Evolutionary conservation across 1,140 invertebrate genomes (phyloP), one percentile per base, ranked within the genome.

Genomic region (Metopolophium dirhodum): DNA sequence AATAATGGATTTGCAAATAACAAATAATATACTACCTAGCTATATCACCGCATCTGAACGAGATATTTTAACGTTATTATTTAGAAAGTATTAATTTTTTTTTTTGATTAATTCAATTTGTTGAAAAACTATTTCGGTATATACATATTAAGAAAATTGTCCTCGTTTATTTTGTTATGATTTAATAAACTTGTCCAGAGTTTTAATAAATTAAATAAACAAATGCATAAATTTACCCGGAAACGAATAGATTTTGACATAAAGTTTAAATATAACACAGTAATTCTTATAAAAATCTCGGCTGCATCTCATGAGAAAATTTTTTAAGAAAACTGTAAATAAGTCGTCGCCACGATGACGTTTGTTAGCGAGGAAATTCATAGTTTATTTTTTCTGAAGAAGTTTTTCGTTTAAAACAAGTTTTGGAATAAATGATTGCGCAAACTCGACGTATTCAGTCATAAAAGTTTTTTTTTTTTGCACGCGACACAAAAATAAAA

Each of bases 371-470:
- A 89, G 35, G 51, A 89, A 57, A 89, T 57, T 89, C 88, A 54
- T 57, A 89, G 18, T 89, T 89, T 54, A 88, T 35, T 57, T 89
- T 89, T 30, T 57, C 88, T 23, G 51, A 0, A 89, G 88, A 89
- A 89, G 49, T 89, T 89, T 89, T 54, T 22, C 49, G 51, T 89
- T 89, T 57, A 89, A 89, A 23, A 89, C 88, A 57, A 89, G 88
- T 89, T 89, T 89, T 54, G 51, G 51, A 89, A 89, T 89, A 89
- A 89, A 57, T 89, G 88, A 89, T 89, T 89, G 49, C 18, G 88
- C 51, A 14, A 89, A 89, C 88, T 89, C 35, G 23, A 89, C 88
- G 88, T 89, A 57, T 89, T 89, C 88, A 89, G 88, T 57, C 51
- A 37, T 41, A 89, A 89, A 89, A 89, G 88, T 89, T 54, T 89